Evolutionary conservation across 2,797 vertebrate species (phyloP).

Genomic region (Chloroceryle amazona): DNA sequence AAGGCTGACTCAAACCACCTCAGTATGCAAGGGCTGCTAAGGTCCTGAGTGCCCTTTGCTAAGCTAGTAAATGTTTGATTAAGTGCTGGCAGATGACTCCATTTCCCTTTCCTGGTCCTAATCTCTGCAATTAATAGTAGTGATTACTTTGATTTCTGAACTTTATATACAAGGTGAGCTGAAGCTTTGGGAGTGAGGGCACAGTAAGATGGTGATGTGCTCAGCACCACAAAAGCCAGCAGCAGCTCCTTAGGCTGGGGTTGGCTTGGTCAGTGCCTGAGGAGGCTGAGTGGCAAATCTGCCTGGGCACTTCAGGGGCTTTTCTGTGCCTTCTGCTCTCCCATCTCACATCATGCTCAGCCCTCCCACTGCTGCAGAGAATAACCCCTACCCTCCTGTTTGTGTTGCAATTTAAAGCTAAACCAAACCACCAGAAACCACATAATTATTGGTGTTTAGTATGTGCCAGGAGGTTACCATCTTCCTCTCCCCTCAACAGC

Average conservation of each 20-base stretch:
- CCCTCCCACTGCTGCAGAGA: neutral
- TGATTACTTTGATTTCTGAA: slow-evolving; percentile 37
- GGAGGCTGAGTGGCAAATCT: neutral
- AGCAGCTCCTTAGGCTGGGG: neutral
- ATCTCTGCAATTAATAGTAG: neutral
- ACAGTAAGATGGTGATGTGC: neutral
- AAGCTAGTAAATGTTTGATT: slow-evolving; percentile 18
- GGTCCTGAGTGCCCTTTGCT: neutral
- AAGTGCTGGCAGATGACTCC: neutral
- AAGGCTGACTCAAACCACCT: neutral
- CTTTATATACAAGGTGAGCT: neutral
- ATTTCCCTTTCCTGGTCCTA: slow-evolving; percentile 20
- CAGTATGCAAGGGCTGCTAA: neutral
- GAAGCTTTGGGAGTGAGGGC: neutral
- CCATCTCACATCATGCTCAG: rapidly evolving
- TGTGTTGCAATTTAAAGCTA: neutral
- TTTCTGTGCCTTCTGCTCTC: neutral
- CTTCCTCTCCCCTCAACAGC: neutral
- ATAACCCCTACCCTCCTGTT: neutral
- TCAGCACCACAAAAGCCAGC: rapidly evolving
- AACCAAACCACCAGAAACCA: neutral
- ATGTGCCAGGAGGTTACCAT: neutral
- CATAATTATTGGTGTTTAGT: neutral
- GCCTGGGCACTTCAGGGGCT: neutral
- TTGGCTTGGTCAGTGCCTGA: neutral